Evolutionary conservation across 2,113 vertebrate species (phyloP).

Genomic region (Pardalotus punctatus): DNA sequence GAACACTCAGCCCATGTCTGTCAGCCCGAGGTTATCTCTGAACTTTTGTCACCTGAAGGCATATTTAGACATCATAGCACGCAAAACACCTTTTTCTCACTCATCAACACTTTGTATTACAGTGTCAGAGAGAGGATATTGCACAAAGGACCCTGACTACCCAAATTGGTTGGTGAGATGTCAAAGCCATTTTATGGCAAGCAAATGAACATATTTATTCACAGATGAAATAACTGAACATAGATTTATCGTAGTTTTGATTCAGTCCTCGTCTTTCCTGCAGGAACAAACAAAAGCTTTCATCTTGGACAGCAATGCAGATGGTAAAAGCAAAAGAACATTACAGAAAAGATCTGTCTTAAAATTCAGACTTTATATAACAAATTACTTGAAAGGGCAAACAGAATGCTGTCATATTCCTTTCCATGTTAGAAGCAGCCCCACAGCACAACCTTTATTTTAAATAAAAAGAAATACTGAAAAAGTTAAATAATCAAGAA

Average conservation of each 20-base stretch:
- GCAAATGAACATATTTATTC: not conserved
- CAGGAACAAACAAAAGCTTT: not conserved
- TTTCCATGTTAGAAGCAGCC: not conserved
- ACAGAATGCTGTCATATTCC: not conserved
- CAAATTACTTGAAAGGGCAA: not conserved
- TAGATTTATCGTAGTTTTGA: not conserved
- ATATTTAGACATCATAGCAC: not conserved
- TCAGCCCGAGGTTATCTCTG: not conserved
- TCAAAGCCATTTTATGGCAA: not conserved
- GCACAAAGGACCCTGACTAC: not conserved
- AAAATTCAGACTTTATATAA: not conserved
- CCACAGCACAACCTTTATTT: constrained; percentile 3
- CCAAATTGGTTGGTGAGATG: not conserved
- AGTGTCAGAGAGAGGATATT: not conserved
- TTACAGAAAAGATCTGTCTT: not conserved
- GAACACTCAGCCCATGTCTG: not conserved
- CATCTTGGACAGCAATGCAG: not conserved
- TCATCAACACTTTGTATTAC: not conserved
- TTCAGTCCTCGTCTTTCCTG: not conserved
- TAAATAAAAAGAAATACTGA: constrained; percentile 13
- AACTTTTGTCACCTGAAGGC: constrained; percentile 16
- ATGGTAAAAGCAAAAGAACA: not conserved
- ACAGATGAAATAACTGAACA: not conserved
- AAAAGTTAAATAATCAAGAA: constrained; percentile 52
- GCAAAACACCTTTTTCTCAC: constrained; percentile 6